Evolutionary conservation across 2,797 vertebrate species (phyloP).

Genomic region (Xerus rutilus): DNA sequence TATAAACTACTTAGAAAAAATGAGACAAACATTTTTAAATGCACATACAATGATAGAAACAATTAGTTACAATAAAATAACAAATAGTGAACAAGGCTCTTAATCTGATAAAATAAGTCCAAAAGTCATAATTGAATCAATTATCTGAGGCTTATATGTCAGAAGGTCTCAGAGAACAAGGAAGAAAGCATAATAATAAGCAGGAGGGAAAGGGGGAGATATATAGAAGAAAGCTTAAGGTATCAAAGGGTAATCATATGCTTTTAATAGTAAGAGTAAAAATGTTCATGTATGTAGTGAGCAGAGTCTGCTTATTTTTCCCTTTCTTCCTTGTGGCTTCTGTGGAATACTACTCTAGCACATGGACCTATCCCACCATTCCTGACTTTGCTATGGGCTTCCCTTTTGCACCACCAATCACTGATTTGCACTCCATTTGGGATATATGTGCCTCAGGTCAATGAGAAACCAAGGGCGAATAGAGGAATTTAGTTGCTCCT

Average conservation of each 20-base stretch:
- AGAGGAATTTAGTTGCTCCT: not conserved
- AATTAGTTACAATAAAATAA: not conserved
- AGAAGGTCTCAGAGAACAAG: not conserved
- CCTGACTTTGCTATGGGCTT: not conserved
- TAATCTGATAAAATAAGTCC: not conserved
- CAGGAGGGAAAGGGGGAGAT: not conserved
- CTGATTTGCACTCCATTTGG: not conserved
- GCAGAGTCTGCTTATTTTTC: too few relatives aligned
- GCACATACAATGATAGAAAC: not conserved
- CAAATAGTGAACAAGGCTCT: not conserved
- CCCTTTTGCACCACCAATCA: not conserved
- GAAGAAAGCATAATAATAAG: not conserved
- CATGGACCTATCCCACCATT: not conserved
- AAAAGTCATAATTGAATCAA: not conserved
- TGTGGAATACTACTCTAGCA: not conserved
- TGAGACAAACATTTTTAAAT: not conserved
- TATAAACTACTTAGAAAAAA: conserved; percentile 12
- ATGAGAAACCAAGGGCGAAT: not conserved
- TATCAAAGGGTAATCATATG: too few relatives aligned
- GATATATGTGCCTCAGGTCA: not conserved
- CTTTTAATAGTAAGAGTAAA: not conserved
- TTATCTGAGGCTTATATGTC: not conserved
- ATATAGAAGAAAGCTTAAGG: not conserved
- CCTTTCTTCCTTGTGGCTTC: not conserved
- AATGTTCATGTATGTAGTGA: not conserved